A percentile compares a stretch with the other conserved stretches of the same genome.
phyloP scores from a whole-genome alignment of 1,140 invertebrate species.

The Lordiphosa mommai region DNA sequence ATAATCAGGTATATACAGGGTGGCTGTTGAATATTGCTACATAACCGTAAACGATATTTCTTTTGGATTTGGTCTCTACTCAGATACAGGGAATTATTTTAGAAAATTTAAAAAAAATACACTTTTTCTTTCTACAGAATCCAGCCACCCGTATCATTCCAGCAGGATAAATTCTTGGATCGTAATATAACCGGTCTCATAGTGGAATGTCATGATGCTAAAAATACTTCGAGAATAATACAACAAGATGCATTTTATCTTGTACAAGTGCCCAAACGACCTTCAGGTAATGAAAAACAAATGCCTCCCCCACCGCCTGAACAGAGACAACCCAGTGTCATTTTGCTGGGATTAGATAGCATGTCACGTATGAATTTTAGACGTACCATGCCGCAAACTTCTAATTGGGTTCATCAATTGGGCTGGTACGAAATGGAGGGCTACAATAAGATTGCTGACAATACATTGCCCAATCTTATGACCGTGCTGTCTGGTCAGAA shows the following conservation, averaged over 20 bases:
- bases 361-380: constrained; percentile 78
- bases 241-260: constrained; percentile 40
- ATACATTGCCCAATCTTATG: constrained; percentile 18
- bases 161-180: neutral
- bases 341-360: constrained; percentile 42
- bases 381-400: constrained; percentile 45
- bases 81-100: too few relatives aligned
- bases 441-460: constrained; percentile 46
- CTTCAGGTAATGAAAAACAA: neutral
- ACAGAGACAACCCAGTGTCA: constrained; percentile 29
- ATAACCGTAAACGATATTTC: too few relatives aligned
- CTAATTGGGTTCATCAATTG: constrained; percentile 8
- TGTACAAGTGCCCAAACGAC: constrained; percentile 7
- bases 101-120: neutral
- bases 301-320: neutral
- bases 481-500: constrained; percentile 15
- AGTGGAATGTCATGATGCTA: constrained; percentile 19
- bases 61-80: too few relatives aligned
- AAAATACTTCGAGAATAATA: neutral
- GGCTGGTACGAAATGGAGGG: constrained; percentile 52
- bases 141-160: neutral
- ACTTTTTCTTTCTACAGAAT: neutral
- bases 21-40: too few relatives aligned
- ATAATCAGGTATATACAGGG: too few relatives aligned
- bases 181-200: constrained; percentile 13